phyloP scores from a whole-genome alignment of 2,797 vertebrate genomes.

The Toxotes lorentzi region DNA sequence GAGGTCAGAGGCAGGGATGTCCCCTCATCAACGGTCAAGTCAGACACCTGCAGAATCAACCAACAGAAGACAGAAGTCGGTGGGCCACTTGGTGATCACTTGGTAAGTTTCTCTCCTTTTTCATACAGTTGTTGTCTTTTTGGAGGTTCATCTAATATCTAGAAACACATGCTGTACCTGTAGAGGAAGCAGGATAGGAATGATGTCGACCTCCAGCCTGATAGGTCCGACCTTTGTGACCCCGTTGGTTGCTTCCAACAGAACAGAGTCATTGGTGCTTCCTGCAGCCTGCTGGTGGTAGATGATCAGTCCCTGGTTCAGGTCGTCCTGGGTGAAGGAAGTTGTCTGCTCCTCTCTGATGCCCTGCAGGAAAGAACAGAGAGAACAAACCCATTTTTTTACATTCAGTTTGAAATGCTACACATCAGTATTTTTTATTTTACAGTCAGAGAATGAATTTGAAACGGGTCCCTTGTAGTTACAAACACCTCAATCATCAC shows the following conservation, averaged over 20 bases:
- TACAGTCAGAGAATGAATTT: not conserved
- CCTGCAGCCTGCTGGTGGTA: slow-evolving; percentile 85
- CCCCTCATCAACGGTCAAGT: slow-evolving; percentile 90
- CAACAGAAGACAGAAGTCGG: not conserved
- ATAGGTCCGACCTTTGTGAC: slow-evolving; percentile 82
- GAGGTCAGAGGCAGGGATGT: slow-evolving; percentile 83
- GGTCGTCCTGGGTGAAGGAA: slow-evolving; percentile 89
- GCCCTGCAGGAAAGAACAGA: slow-evolving; percentile 39
- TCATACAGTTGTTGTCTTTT: not conserved
- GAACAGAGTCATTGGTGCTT: slow-evolving; percentile 82
- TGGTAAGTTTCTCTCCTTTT: not conserved
- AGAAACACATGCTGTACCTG: slow-evolving; percentile 65
- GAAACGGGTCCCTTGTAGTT: not conserved
- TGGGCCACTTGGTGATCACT: not conserved
- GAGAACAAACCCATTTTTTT: not conserved
- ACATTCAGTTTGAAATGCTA: too few species aligned
- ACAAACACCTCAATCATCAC: not conserved
- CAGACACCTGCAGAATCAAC: slow-evolving; percentile 77
- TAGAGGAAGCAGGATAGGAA: slow-evolving; percentile 88
- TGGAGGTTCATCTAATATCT: not conserved
- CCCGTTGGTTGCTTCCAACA: slow-evolving; percentile 87
- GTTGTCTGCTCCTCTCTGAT: slow-evolving; percentile 58
- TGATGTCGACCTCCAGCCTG: slow-evolving; percentile 85
- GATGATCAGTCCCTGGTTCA: slow-evolving; percentile 85
- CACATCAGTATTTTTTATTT: not conserved